A percentile compares a stretch with the other conserved stretches of the same genome.
These are phyloP conservation scores for Nipponacmea schrenckii DNA, from an alignment of 2,888 invertebrate species.

Conservation along the genomic window DNA sequence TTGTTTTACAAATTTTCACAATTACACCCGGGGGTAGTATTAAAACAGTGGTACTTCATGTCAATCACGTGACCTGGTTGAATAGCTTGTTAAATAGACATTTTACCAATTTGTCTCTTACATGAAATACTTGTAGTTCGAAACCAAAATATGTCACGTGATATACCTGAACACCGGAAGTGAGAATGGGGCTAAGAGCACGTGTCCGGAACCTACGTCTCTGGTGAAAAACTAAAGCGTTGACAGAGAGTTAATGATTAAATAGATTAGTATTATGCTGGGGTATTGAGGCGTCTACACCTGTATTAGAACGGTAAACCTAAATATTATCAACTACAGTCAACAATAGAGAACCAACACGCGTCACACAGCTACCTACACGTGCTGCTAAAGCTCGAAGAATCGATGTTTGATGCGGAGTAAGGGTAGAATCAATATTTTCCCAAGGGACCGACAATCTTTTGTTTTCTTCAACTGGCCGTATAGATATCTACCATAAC, in stretches of 20 bases:
- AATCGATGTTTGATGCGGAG: conserved; percentile 2
- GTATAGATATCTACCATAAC: not conserved
- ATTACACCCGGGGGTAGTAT: no score
- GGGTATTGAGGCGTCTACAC: not conserved
- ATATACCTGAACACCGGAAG: conserved; percentile 11
- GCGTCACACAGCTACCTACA: not conserved
- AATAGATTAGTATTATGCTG: not conserved
- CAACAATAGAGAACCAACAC: not conserved
- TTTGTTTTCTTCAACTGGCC: not conserved
- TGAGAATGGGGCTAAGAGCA: not conserved
- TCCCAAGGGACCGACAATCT: not conserved
- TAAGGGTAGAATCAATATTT: not conserved
- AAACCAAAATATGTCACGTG: not conserved
- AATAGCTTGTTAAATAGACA: no score
- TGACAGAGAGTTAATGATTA: not conserved
- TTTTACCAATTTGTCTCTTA: no score
- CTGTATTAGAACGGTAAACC: not conserved
- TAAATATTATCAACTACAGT: not conserved
- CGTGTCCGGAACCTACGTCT: conserved; percentile 10
- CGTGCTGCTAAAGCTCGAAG: not conserved
- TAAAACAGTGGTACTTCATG: no score
- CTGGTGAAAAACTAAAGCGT: not conserved
- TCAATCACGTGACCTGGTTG: no score
- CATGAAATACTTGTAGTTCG: not conserved
- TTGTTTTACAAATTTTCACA: no score